A percentile compares a stretch with the other conserved stretches of the same genome.
Conservation (phyloP, 2,797 vertebrate species). For the Triplophysa bombifrons region DNA sequence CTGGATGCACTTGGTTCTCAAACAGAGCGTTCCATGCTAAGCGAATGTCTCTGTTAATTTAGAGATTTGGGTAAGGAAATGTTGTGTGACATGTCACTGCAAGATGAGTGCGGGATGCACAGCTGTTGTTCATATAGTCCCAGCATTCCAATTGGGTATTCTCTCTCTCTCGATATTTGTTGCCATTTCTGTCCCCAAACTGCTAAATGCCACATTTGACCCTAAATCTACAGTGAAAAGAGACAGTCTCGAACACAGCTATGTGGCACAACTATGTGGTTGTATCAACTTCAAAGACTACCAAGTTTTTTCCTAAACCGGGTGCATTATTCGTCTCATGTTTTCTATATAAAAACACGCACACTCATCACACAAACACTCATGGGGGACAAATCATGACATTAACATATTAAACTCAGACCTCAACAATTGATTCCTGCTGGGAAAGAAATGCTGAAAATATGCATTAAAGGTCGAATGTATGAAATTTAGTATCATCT, state of each 20-base stretch:
- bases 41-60: conserved; percentile 77
- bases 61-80: conserved; percentile 69
- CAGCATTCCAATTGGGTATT: conserved; percentile 58
- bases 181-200: conserved; percentile 44
- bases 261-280: background rate
- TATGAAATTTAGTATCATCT: too few relatives aligned
- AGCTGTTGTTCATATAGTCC: conserved; percentile 67
- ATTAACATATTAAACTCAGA: background rate
- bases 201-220: conserved; percentile 49
- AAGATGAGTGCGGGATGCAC: conserved; percentile 68
- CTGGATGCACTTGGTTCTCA: conserved; percentile 60
- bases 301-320: background rate
- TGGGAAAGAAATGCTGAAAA: background rate
- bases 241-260: background rate
- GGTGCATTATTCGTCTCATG: background rate
- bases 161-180: conserved; percentile 26
- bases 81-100: conserved; percentile 76
- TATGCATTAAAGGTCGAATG: background rate
- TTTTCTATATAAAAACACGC: background rate
- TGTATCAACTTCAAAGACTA: background rate
- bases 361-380: background rate
- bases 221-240: conserved; percentile 5
- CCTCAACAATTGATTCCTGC: background rate
- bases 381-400: background rate
- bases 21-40: conserved; percentile 64